Evolutionary conservation across 30 jellyfish, hydroid and myxozoan genomes (phyloP).

Genomic region (Hydractinia echinata): DNA sequence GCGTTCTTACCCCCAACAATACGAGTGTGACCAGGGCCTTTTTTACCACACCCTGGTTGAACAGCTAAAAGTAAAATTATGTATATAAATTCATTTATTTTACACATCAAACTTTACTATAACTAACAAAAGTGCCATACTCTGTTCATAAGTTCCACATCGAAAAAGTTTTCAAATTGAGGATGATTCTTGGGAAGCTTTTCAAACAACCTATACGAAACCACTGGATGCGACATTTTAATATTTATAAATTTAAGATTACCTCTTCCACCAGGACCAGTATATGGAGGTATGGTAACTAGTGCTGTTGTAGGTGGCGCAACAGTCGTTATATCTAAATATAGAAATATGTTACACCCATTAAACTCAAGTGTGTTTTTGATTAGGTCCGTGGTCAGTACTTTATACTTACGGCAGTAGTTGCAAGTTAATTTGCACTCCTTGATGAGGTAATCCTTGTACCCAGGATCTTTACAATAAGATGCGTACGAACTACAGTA

Average conservation of each 20-base stretch:
- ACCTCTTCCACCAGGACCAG: slow-evolving; percentile 84
- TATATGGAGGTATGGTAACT: slow-evolving; percentile 44
- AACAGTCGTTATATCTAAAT: slow-evolving; percentile 59
- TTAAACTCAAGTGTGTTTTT: not conserved
- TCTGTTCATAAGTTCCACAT: too few relatives aligned
- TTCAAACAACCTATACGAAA: not conserved
- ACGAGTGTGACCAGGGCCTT: slow-evolving; percentile 81
- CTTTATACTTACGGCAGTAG: slow-evolving; percentile 73
- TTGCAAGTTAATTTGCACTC: slow-evolving; percentile 75
- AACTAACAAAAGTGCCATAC: too few relatives aligned
- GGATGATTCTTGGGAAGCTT: too few relatives aligned
- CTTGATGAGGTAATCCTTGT: slow-evolving; percentile 41
- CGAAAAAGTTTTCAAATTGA: too few relatives aligned
- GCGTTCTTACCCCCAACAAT: slow-evolving; percentile 92
- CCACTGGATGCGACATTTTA: not conserved
- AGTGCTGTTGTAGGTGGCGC: slow-evolving; percentile 72
- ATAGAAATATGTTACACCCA: too few relatives aligned
- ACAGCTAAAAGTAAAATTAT: slow-evolving; percentile 6
- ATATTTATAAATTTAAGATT: not conserved
- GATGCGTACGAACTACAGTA: slow-evolving; percentile 62
- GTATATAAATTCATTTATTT: too few relatives aligned
- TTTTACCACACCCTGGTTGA: slow-evolving; percentile 92
- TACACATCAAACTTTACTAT: too few relatives aligned
- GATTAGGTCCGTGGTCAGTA: not conserved
- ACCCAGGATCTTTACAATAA: slow-evolving; percentile 53